phyloP scores from a whole-genome alignment of 2,888 invertebrate genomes.

The Tiliacea aurago region DNA sequence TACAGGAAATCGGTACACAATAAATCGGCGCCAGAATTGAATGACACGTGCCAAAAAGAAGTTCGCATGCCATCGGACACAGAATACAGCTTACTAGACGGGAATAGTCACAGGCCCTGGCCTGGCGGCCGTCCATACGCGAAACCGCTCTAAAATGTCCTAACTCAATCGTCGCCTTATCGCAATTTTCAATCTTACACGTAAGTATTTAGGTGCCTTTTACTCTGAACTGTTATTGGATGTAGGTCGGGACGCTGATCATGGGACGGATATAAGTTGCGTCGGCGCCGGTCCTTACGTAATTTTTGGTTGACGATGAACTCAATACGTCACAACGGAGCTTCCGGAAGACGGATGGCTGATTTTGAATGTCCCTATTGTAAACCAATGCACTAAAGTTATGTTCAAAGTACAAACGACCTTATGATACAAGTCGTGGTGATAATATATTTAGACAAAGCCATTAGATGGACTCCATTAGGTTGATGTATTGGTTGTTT shows the following conservation, averaged over 20 bases:
- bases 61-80: conserved; percentile 81
- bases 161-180: conserved; percentile 73
- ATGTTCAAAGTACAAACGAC: conserved; percentile 76
- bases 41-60: conserved; percentile 82
- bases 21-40: conserved; percentile 81
- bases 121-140: conserved; percentile 88
- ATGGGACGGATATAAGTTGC: conserved; percentile 84
- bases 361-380: conserved; percentile 75
- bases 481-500: conserved; percentile 70
- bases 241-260: conserved; percentile 72
- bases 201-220: conserved; percentile 76
- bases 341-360: conserved; percentile 86
- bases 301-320: conserved; percentile 87
- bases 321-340: conserved; percentile 86
- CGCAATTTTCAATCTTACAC: conserved; percentile 80
- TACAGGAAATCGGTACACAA: conserved; percentile 60
- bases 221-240: conserved; percentile 68
- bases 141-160: conserved; percentile 74
- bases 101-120: conserved; percentile 89
- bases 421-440: conserved; percentile 70
- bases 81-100: conserved; percentile 86
- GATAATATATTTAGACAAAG: conserved; percentile 72
- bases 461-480: conserved; percentile 71
- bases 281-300: conserved; percentile 87
- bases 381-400: conserved; percentile 74